Evolutionary conservation across 2,888 invertebrate species (phyloP), one percentile per base, ranked within the genome.

Genomic region (Lypha dubia): DNA sequence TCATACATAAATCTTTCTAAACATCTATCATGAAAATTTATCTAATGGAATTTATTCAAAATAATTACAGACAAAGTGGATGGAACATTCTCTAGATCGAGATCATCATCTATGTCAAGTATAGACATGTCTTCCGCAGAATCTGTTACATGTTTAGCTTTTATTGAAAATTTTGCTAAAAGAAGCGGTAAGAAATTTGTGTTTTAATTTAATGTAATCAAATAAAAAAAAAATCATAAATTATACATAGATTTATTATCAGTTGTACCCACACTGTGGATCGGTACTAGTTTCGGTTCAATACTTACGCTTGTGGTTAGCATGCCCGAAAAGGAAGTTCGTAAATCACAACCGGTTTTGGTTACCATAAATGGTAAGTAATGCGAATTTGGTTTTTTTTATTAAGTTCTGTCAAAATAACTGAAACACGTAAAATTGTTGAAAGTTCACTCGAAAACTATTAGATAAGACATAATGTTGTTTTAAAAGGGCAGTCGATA

Each of bases 41-140:
- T 46, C 41, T 70, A 53, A 65, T 20, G 75, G 17, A 28, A 13
- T 6, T 41, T 67, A 51, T 70, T 17, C n/a, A 38, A 65, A 60
- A 76, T 73, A 80, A 95, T 96, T 93, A 94, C 95, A 98, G 98
- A 98, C 94, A 98, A 98, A 94, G 94, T 97, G 95, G 98, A 98
- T 94, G 97, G 96, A 93, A 97, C 97, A 89, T 98, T 98, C 94
- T 98, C 98, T 90, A 95, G 98, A 92, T 99, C 98, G 88, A 95
- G 98, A 91, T 98, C 98, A 93, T 98, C 98, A 93, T 98, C 98
- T 93, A 98, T 98, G 96, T 98, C 98, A 91, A 98, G 98, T 93
- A 94, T 99, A 92, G 98, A 99, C 93, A 98, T 98, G 94, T 98
- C 98, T 93, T 96, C 97, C 90, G 96, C 97, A 89, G 99, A 99